Percentiles rank a stretch among this genome's conserved stretches.
phyloP scores from a whole-genome alignment of 2,797 vertebrate species.

The Acipenser oxyrinchus region DNA sequence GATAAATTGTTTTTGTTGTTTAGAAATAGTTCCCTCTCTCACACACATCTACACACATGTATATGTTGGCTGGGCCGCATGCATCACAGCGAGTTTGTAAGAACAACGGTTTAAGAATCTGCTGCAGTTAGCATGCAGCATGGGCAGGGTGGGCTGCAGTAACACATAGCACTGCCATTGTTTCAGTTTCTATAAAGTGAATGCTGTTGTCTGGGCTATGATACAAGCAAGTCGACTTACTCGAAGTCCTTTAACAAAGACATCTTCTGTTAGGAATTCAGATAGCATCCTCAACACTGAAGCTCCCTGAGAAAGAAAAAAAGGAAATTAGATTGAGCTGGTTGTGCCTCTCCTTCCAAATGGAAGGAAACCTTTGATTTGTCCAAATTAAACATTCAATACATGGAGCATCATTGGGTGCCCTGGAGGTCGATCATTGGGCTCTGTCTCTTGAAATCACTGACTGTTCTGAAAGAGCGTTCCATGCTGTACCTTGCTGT shows the following conservation, averaged over 20 bases:
- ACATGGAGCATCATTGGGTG: neutral
- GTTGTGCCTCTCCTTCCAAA: neutral
- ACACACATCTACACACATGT: neutral
- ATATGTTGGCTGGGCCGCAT: neutral
- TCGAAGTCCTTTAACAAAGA: conserved; percentile 73
- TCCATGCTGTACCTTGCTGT: conserved; percentile 75
- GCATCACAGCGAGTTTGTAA: too few relatives aligned
- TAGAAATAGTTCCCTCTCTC: neutral
- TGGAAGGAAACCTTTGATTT: neutral
- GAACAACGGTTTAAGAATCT: too few relatives aligned
- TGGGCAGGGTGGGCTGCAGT: too few relatives aligned
- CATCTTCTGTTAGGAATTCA: conserved; percentile 67
- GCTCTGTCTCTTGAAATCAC: too few relatives aligned
- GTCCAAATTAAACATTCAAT: neutral
- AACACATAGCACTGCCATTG: too few relatives aligned
- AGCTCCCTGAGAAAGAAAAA: conserved; percentile 59
- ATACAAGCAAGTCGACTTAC: conserved; percentile 57
- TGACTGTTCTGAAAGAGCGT: too few relatives aligned
- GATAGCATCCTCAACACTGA: conserved; percentile 88
- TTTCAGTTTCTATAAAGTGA: too few relatives aligned
- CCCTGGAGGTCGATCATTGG: too few relatives aligned
- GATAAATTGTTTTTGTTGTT: conserved; percentile 15
- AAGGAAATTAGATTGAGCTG: neutral
- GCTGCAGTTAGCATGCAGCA: too few relatives aligned
- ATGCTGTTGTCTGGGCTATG: too few relatives aligned